Evolutionary conservation across 2,113 vertebrate genomes (phyloP), one percentile per base, ranked within the genome.

Genomic region (Noctilio leporinus): DNA sequence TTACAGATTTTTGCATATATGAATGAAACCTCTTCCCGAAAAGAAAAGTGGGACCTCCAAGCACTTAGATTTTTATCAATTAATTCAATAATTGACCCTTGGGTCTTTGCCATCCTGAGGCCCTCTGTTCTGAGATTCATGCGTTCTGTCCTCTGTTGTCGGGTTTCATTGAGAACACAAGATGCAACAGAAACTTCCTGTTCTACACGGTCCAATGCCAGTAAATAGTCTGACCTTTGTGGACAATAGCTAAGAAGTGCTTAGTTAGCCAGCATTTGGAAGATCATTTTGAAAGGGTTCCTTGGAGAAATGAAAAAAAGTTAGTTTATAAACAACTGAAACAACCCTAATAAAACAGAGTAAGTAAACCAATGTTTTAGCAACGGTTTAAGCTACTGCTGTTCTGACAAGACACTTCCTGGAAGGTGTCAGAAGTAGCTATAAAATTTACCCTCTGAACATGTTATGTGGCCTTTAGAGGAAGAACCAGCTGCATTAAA

Each of bases 21-120:
- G 55, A 99, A 99, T 98, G 97, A 98, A 20, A 85, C 30, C 62
- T 92, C 3, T 2, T 17, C 3, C 0, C 0, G 0, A 1, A 5
- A 0, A 86, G 86, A 43, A 92, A 8, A 16, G 0, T 20, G 75
- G 94, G 99, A 99, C 96, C 99, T 99, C 75, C 97, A 92, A 0
- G 99, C 98, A 0, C 98, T 99, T 82, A 98, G 99, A 38, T 99
- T 99, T 94, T 98, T 99, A 75, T 99, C 99, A 5, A 16, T 99
- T 19, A 99, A 99, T 86, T 97, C 99, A 97, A 99, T 99, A 97
- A 95, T 99, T 3, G 99, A 99, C 47, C 99, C 99, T 1, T 99
- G 99, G 99, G 98, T 99, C 10, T 99, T 99, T 12, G 99, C 98
- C 98, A 98, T 99, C 94, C 98, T 99, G 67, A 98, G 99, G 35